Evolutionary conservation across 2,113 vertebrate species (phyloP), one percentile per base, ranked within the genome.

Genomic region (Aegithalos caudatus): DNA sequence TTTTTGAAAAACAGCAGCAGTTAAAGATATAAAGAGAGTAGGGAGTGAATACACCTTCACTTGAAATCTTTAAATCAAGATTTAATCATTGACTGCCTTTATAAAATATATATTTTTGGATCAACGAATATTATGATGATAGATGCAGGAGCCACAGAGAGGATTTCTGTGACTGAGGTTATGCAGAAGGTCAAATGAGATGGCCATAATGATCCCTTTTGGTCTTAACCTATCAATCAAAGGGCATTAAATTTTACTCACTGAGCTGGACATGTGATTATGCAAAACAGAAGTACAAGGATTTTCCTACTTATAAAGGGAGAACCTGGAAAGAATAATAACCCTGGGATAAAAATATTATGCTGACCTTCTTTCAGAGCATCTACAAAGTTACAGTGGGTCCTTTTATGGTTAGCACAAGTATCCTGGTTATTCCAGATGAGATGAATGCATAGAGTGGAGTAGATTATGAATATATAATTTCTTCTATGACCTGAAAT

Each of bases 191-290:
- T 93, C 71, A 94, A 73, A 86, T 16, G 40, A 92, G 33, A 93
- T 64, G 33, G 10, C 14, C 20, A 14, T 67, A 81, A 90, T 67
- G 79, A 94, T 85, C 44, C 29, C 42, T 65, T 91, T 42, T 88
- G 76, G 85, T 71, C 71, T 90, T 83, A 86, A 81, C 44, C 64
- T 78, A 81, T 90, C 79, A 93, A 85, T 95, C 93, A 96, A 92
- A 86, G 44, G 51, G 44, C 81, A 95, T 96, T 95, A 93, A 93
- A 96, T 95, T 92, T 92, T 84, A 71, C 10, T 86, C 22, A 56
- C 82, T 81, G 79, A 94, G 60, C 79, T 88, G 67, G 85, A 88
- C 54, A 56, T 71, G 33, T 86, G 87, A 80, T 95, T 90, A 94
- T 88, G 58, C 69, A 87, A 88, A 82, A 74, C 7, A 73, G 71